These are phyloP conservation scores for Melanargia galathea DNA, from an alignment of 2,888 invertebrate species.

Conservation along the genomic window DNA sequence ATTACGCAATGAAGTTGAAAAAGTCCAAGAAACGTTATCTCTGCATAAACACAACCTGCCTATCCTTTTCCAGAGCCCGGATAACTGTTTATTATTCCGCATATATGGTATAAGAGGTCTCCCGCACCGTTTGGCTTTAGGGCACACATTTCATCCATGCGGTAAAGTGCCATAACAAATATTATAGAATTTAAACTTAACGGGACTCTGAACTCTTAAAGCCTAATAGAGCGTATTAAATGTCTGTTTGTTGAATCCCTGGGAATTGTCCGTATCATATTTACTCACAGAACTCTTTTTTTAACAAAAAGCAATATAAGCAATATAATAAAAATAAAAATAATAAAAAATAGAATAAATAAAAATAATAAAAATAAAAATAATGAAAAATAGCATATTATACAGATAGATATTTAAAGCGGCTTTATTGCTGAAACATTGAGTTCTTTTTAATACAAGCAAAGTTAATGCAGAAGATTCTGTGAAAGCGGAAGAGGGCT, in stretches of 20 bases:
- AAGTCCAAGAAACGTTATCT: slow-evolving; percentile 38
- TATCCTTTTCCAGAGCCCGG: slow-evolving; percentile 37
- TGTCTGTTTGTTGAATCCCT: background rate
- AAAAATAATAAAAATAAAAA: no score
- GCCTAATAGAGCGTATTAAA: slow-evolving; percentile 12
- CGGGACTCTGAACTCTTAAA: slow-evolving; percentile 20
- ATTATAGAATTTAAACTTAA: slow-evolving; percentile 33
- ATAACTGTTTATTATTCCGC: slow-evolving; percentile 38
- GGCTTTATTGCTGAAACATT: no score
- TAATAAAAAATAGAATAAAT: no score
- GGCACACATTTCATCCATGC: slow-evolving; percentile 33
- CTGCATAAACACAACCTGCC: slow-evolving; percentile 32
- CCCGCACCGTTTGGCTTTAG: slow-evolving; percentile 29
- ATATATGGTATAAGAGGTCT: slow-evolving; percentile 32
- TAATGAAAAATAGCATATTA: no score
- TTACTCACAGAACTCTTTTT: background rate
- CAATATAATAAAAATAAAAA: no score
- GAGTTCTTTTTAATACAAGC: no score
- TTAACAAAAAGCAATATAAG: no score
- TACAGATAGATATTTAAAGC: no score
- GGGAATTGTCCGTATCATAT: slow-evolving; percentile 1
- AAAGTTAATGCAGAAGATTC: no score
- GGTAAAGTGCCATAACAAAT: slow-evolving; percentile 28
- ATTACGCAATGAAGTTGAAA: slow-evolving; percentile 40
- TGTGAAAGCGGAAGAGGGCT: no score